phyloP scores from a whole-genome alignment of 2,797 vertebrate genomes.

The Catharus ustulatus region DNA sequence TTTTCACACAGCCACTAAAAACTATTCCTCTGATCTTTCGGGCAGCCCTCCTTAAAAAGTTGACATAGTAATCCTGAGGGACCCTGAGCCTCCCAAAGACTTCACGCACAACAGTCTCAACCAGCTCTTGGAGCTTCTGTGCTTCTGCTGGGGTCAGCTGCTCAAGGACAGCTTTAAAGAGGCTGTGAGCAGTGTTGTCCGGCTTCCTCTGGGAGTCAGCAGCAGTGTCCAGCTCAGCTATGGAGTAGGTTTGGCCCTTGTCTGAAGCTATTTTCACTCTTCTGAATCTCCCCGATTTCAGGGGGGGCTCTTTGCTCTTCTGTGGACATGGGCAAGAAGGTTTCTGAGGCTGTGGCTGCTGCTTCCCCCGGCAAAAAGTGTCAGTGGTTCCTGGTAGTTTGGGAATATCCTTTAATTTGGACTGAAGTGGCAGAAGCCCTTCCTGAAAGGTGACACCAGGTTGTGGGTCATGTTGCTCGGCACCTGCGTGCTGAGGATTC shows the following conservation, averaged over 20 bases:
- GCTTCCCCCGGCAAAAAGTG: background rate
- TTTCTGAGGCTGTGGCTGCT: background rate
- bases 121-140: background rate
- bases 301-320: background rate
- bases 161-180: background rate
- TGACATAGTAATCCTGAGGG: background rate
- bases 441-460: background rate
- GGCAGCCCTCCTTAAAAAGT: background rate
- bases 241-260: background rate
- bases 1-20: accelerated
- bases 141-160: background rate
- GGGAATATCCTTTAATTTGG: background rate
- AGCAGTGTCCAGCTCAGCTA: background rate
- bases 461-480: too few relatives aligned
- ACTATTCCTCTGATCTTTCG: background rate
- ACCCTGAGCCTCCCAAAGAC: background rate
- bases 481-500: too few relatives aligned
- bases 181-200: accelerated
- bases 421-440: background rate
- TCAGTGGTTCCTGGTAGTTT: background rate
- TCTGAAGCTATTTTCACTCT: background rate
- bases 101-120: background rate
- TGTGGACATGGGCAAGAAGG: background rate
- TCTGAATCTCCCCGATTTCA: background rate
- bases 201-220: background rate